Percentiles rank a stretch among this genome's conserved stretches.
phyloP scores from a whole-genome alignment of 2,888 invertebrate genomes.

The Gymnoscelis rufifasciata region DNA sequence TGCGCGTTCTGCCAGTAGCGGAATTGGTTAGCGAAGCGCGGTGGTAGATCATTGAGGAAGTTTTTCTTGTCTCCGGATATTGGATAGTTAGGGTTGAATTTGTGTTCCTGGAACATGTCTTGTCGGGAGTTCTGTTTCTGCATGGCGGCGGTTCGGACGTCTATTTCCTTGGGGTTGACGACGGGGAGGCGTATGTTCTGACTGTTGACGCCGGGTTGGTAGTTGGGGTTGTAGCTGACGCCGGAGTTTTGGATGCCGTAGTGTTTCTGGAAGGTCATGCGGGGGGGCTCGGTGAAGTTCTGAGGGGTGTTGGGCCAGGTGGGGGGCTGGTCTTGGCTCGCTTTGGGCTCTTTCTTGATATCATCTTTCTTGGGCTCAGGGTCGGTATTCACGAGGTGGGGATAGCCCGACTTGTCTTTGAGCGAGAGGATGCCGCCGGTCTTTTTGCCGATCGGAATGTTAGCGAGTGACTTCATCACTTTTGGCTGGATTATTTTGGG shows the following conservation, averaged over 20 bases:
- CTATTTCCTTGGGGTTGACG: conserved; percentile 75
- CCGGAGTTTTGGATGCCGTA: conserved; percentile 58
- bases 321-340: conserved; percentile 41
- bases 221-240: conserved; percentile 52
- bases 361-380: conserved; percentile 59
- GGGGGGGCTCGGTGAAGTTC: conserved; percentile 40
- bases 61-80: conserved; percentile 68
- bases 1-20: conserved; percentile 65
- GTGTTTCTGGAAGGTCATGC: conserved; percentile 56
- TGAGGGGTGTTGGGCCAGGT: conserved; percentile 41
- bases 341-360: conserved; percentile 54
- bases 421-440: conserved; percentile 75
- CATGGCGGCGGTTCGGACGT: conserved; percentile 68
- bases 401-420: conserved; percentile 75
- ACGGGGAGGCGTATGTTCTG: conserved; percentile 65
- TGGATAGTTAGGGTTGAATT: conserved; percentile 60
- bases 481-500: conserved; percentile 65
- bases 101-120: conserved; percentile 61
- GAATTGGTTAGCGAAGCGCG: conserved; percentile 70
- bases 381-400: conserved; percentile 68
- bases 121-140: conserved; percentile 68
- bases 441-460: conserved; percentile 64
- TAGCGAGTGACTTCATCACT: conserved; percentile 62
- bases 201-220: conserved; percentile 39
- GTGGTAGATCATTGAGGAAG: conserved; percentile 67